Conservation (phyloP, 1,140 invertebrate genomes). For the Artemia franciscana region DNA sequence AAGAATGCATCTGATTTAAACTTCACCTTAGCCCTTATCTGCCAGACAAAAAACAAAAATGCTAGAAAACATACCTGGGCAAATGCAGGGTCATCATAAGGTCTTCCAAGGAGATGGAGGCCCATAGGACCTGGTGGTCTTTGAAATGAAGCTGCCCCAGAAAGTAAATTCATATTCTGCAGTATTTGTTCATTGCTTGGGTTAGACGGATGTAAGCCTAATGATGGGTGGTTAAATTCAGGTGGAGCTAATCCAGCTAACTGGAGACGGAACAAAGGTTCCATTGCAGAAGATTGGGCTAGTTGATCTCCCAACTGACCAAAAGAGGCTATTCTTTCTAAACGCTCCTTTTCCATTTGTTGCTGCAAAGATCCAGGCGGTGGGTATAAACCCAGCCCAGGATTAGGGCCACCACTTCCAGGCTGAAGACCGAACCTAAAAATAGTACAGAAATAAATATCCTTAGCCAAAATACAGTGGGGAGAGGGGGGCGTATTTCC, state of each 20-base stretch:
- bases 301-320: conserved; percentile 1
- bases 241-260: conserved; percentile 56
- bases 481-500: neutral
- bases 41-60: too few relatives aligned
- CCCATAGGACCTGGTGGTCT: conserved; percentile 10
- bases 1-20: too few relatives aligned
- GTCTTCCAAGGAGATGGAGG: neutral
- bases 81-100: neutral
- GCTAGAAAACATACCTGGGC: neutral
- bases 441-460: conserved; percentile 15
- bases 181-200: conserved; percentile 15
- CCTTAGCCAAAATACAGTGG: neutral
- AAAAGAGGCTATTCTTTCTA: conserved; percentile 36
- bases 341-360: conserved; percentile 63
- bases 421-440: conserved; percentile 16
- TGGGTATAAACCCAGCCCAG: conserved; percentile 23
- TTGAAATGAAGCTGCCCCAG: conserved; percentile 10
- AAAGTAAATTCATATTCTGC: conserved; percentile 13
- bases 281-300: conserved; percentile 24
- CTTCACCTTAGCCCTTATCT: too few relatives aligned
- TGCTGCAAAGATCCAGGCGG: conserved; percentile 27
- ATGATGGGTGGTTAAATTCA: neutral
- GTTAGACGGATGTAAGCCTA: neutral
- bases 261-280: conserved; percentile 51
- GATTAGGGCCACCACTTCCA: conserved; percentile 17